Evolutionary conservation across 2,797 vertebrate genomes (phyloP).

Genomic region (Sebastes matsubarae): DNA sequence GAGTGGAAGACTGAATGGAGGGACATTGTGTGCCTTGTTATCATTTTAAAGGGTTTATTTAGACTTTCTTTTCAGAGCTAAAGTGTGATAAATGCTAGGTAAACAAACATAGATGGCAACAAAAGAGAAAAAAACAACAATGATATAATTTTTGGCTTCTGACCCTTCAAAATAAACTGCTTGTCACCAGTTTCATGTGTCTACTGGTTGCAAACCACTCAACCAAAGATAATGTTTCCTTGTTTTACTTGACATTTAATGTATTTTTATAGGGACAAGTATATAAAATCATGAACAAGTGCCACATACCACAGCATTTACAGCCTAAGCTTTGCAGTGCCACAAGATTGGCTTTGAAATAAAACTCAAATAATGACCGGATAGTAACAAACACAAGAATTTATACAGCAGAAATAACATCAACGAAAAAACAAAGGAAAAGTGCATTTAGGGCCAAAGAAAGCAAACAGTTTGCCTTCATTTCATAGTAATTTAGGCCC

Average conservation of each 20-base stretch:
- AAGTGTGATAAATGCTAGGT: neutral
- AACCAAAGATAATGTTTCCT: neutral
- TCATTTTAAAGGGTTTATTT: neutral
- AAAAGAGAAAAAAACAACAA: neutral
- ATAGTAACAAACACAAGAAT: neutral
- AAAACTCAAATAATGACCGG: neutral
- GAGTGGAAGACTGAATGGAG: neutral
- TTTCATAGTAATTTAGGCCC: neutral
- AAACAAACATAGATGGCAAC: constrained; percentile 5
- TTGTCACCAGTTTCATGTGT: neutral
- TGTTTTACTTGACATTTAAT: neutral
- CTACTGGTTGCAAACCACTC: neutral
- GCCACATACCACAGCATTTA: neutral
- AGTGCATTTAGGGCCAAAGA: neutral
- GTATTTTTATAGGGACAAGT: neutral
- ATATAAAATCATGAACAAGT: neutral
- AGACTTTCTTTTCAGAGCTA: neutral
- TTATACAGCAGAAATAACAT: neutral
- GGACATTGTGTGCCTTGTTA: neutral
- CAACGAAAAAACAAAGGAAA: neutral
- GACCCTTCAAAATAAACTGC: neutral
- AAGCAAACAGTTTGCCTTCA: neutral
- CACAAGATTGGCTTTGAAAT: neutral
- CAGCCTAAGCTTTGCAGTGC: neutral
- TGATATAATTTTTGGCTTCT: neutral